Evolutionary conservation across 2,113 vertebrate species (phyloP), one percentile per base, ranked within the genome.

Genomic region (Zeus faber): DNA sequence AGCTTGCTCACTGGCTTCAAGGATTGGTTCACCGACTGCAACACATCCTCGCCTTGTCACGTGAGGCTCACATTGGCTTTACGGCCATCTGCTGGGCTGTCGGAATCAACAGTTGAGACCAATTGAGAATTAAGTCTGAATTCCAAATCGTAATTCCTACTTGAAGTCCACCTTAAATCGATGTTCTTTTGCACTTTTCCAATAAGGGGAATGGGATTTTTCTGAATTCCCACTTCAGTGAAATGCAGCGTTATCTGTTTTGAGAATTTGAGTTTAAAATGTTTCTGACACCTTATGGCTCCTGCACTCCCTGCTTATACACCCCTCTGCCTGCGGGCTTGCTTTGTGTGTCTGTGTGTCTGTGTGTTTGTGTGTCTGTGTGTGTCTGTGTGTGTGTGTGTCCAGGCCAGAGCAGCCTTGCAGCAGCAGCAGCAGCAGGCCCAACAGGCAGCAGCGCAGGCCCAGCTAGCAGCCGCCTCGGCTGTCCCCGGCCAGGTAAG

Each of bases 401-500:
- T 43, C 17, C 81, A 87, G 80, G 83, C 92, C 45, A 85, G 87
- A 64, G 72, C 76, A 62, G 73, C 66, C 13, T n/a, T 88, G 62
- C 88, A 89, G 60, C 93, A 92, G 21, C 85, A 92, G 39, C 64
- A 66, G 23, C 39, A 90, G 13, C 87, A 93, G 51, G 70, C 72
- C 55, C 89, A 90, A 8, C 92, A 92, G 58, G 72, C 72, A 0
- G 75, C 75, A 6, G 81, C 76, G 4, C 92, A 72, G 70, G 77
- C 72, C 0, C 89, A 88, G 49, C 83, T 87, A 58, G 70, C 70
- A 6, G 52, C 66, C 0, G 53, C 73, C 0, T 90, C 87, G 49
- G 88, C 86, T 29, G 86, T 85, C 6, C 75, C 89, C 8, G 90
- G 91, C 61, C 92, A 93, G 95, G 96, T 98, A 91, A 94, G 93